phyloP scores from a whole-genome alignment of 2,888 invertebrate genomes.

The Xanthia togata region DNA sequence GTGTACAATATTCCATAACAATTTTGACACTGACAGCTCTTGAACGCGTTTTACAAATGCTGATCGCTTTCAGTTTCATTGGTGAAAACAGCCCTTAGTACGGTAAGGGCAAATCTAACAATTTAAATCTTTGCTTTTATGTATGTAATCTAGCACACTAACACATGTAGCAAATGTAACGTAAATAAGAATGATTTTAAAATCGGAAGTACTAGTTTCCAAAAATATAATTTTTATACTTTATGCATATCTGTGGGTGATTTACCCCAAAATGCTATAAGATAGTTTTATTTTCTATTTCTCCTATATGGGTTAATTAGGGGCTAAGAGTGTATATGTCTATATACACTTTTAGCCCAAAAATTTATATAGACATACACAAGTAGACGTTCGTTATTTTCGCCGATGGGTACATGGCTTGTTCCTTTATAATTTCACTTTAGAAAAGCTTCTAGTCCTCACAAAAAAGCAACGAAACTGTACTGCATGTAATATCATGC shows the following conservation, averaged over 20 bases:
- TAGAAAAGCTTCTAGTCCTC: neutral
- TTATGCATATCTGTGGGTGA: no score
- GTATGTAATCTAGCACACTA: neutral
- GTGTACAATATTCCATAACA: no score
- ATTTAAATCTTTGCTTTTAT: no score
- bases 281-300: no score
- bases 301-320: neutral
- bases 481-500: slow-evolving; percentile 34
- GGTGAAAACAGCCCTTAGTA: no score
- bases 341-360: no score
- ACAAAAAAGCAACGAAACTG: slow-evolving; percentile 5
- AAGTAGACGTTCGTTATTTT: neutral
- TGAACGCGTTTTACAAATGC: no score
- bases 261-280: neutral
- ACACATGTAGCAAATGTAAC: neutral
- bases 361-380: no score
- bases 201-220: neutral
- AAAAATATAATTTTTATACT: neutral
- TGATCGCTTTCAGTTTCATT: no score
- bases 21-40: no score
- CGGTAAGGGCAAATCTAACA: no score
- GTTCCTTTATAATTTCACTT: neutral
- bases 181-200: neutral
- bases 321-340: neutral
- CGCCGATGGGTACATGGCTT: neutral